Evolutionary conservation across 2,113 vertebrate species (phyloP), one percentile per base, ranked within the genome.

Genomic region (Cyprinodon variegatus): DNA sequence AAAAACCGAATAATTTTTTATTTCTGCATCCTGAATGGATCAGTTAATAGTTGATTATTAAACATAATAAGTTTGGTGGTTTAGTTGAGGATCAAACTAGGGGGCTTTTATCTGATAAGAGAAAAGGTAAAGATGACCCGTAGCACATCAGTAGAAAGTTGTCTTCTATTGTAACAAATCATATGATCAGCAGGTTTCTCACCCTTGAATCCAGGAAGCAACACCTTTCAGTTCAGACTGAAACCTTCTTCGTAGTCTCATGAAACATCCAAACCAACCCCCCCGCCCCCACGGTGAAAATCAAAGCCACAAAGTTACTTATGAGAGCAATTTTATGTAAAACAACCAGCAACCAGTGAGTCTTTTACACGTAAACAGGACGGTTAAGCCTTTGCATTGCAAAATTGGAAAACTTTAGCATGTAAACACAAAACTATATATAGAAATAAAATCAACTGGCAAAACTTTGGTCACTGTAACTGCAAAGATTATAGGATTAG

Each of bases 201-300:
- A 62, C 57, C 29, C 4, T n/a, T 60, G 3, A 76, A 73, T 79
- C 17, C 67, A 83, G 88, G 86, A 90, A 83, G 68, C 60, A 57
- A 76, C 57, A 81, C 68, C n/a, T 88, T 80, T 83, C 83, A 78
- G 37, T 82, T 83, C 78, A 72, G 36, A 82, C 46, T 65, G 81
- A 90, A 88, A 87, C 65, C 65, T 29, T 29, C 20, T 12, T 29
- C 29, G 22, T 12, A 65, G 6, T 12, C 0, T 6, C 0, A 64
- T 68, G 57, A 50, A 76, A 61, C 72, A 40, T 39, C 60, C 41
- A 57, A 82, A 70, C 17, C 20, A 43, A 76, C 41, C 22, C 40
- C 9, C 48, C 38, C 20, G 57, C 29, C 14, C 46, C 53, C 39
- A 3, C 11, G n/a, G 11, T 68, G 20, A 60, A 60, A 43, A 1